Percentiles rank a stretch among this genome's conserved stretches.
Conservation (phyloP, 1,140 invertebrate species). For the Platyscapa corneri region DNA sequence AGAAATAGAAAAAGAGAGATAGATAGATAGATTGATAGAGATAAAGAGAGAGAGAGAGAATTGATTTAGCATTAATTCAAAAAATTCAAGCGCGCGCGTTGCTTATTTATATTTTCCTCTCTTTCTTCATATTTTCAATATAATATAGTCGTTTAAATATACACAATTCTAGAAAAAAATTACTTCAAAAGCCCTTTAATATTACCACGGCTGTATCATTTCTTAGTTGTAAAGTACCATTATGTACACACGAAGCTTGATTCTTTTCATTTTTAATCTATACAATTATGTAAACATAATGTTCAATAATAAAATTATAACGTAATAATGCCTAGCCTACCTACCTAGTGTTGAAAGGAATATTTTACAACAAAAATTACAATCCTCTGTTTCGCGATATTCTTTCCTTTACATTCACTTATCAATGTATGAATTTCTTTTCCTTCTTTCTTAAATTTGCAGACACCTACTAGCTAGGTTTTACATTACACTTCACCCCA, state of each 20-base stretch:
- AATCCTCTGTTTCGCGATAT: slow-evolving; percentile 56
- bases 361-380: slow-evolving; percentile 75
- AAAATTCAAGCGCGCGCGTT: slow-evolving; percentile 31
- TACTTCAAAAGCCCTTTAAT: slow-evolving; percentile 69
- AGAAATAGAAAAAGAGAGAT: slow-evolving; percentile 29
- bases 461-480: slow-evolving; percentile 61
- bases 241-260: slow-evolving; percentile 72
- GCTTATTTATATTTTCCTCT: slow-evolving; percentile 42
- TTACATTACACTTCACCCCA: slow-evolving; percentile 69
- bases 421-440: slow-evolving; percentile 40
- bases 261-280: slow-evolving; percentile 66
- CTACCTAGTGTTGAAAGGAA: slow-evolving; percentile 69
- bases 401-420: slow-evolving; percentile 39
- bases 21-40: neutral
- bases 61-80: slow-evolving; percentile 31
- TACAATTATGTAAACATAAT: slow-evolving; percentile 73
- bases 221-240: slow-evolving; percentile 67
- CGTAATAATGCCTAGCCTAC: slow-evolving; percentile 71
- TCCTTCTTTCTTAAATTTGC: slow-evolving; percentile 29
- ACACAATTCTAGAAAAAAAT: slow-evolving; percentile 58
- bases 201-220: slow-evolving; percentile 62
- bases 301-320: slow-evolving; percentile 73
- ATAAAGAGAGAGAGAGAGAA: slow-evolving; percentile 21
- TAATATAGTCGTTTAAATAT: slow-evolving; percentile 48
- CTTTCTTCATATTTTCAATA: slow-evolving; percentile 38